phyloP scores from a whole-genome alignment of 1,140 invertebrate species.

The Delia radicum region DNA sequence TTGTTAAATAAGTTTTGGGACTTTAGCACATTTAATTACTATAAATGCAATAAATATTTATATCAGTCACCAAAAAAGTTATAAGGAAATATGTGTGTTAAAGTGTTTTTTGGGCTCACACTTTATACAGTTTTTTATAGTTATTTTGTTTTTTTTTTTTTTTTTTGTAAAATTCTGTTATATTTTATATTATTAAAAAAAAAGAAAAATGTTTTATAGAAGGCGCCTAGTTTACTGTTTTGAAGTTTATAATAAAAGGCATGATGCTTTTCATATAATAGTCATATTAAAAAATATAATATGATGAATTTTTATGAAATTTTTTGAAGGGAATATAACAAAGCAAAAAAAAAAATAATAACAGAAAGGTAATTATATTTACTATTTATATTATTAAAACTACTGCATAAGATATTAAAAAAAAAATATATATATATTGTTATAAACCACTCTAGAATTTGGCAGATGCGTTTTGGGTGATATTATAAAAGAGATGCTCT shows the following conservation, averaged over 20 bases:
- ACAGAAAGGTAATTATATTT: neutral
- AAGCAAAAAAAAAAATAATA: neutral
- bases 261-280: neutral
- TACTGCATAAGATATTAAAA: too few relatives aligned
- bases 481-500: too few relatives aligned
- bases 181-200: neutral
- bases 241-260: neutral
- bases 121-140: neutral
- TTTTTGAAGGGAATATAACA: neutral
- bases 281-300: neutral
- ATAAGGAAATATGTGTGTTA: too few relatives aligned
- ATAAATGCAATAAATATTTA: too few relatives aligned
- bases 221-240: neutral
- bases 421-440: neutral
- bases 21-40: too few relatives aligned
- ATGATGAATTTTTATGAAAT: neutral
- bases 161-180: neutral
- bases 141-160: neutral
- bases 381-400: neutral
- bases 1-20: too few relatives aligned
- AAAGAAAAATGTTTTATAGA: neutral
- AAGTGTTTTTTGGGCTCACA: too few relatives aligned
- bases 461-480: too few relatives aligned
- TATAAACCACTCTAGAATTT: too few relatives aligned
- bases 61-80: too few relatives aligned